A percentile compares a stretch with the other conserved stretches of the same genome.
Conservation (phyloP, 2,113 vertebrate genomes). For the Desmodus rotundus region DNA sequence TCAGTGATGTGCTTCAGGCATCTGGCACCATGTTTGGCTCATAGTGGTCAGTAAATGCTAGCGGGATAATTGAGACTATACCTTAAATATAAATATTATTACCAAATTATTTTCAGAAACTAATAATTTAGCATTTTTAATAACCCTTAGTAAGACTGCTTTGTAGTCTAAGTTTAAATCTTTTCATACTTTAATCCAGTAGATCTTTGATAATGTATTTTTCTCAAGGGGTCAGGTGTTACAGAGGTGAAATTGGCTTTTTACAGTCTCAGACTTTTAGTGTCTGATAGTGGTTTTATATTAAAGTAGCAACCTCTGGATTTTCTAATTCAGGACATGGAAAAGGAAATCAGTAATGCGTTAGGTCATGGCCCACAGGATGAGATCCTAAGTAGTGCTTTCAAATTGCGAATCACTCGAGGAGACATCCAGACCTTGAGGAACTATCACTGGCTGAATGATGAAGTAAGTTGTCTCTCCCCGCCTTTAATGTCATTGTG, state of each 20-base stretch:
- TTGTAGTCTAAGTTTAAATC: neutral
- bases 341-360: conserved; percentile 83
- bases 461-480: conserved; percentile 81
- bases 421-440: conserved; percentile 89
- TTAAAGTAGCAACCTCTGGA: neutral
- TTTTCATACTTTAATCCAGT: neutral
- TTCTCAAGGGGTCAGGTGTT: neutral
- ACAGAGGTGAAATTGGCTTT: neutral
- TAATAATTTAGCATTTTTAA: neutral
- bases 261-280: neutral
- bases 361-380: conserved; percentile 82
- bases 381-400: conserved; percentile 89
- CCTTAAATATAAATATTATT: neutral
- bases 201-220: neutral
- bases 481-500: neutral
- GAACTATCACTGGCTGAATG: conserved; percentile 90
- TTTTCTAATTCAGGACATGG: conserved; percentile 87
- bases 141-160: neutral
- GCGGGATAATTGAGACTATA: neutral
- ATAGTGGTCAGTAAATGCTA: neutral
- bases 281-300: conserved; percentile 15
- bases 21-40: neutral
- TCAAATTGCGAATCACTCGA: conserved; percentile 90
- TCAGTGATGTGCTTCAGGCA: neutral
- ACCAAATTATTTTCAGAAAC: neutral